Base-by-base conservation (phyloP, 2,888 invertebrate genomes). In the Ellobium chinense region DNA sequence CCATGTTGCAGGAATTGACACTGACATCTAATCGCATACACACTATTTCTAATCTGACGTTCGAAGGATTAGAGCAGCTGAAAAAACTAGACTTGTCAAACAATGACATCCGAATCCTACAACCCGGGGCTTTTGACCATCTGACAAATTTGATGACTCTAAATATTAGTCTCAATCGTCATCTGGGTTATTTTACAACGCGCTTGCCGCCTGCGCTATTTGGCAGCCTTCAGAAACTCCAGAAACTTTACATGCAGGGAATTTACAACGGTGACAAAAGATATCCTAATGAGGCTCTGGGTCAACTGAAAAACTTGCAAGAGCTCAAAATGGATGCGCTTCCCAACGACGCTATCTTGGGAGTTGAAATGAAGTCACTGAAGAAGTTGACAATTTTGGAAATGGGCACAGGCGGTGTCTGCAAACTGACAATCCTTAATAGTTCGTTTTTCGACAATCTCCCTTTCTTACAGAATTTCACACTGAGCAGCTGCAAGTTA, bases 381-480 rank as follows among this genome's bases (percentile, higher is more conserved):
- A 36, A 60, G 27, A 14, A 60, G 7, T 24, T 73, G 29, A 27
- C 12, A 18, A 1, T 9, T 37, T 34, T 73, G 0, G n/a, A n/a
- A n/a, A n/a, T n/a, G n/a, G n/a, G n/a, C n/a, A n/a, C n/a, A n/a
- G n/a, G 37, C 14, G 69, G 56, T 7, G 14, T 24, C 0, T 73
- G 73, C 27, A 2, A 24, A 1, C 37, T 73, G 4, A 37, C 24
- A 34, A 73, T 36, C 12, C 34, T 73, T 1, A 73, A 29, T 27
- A 37, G 37, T 29, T 36, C 36, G 27, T 73, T 73, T 24, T 73
- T 73, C n/a, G 27, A 73, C 1, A 73, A 73, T 18, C n/a, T 73
- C 34, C 73, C 36, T 21, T 36, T 36, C 37, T 21, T 73, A 24
- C n/a, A 36, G 27, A 34, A 54, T 3, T 73, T 73, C 37, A 1